Conservation (phyloP, 2,888 invertebrate genomes). For the Cephonodes hylas region DNA sequence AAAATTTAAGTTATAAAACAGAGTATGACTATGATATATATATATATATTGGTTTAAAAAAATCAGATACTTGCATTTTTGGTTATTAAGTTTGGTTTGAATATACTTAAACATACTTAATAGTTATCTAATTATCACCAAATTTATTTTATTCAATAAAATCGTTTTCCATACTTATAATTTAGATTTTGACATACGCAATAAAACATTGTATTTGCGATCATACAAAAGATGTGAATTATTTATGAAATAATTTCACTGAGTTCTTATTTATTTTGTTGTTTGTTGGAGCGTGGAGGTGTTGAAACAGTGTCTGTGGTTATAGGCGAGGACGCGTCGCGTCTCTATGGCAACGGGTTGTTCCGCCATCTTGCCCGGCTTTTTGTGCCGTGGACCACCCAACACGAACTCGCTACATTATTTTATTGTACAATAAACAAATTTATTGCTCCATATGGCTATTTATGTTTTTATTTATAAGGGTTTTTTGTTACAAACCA, state of each 20-base stretch:
- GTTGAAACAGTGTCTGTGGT: slow-evolving; percentile 10
- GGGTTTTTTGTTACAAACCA: slow-evolving; percentile 64
- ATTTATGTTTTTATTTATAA: slow-evolving; percentile 79
- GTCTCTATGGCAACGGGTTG: slow-evolving; percentile 57
- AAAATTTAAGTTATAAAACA: no score
- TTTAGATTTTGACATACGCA: no score
- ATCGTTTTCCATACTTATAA: no score
- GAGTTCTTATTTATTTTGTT: not conserved
- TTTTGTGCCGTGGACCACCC: slow-evolving; percentile 75
- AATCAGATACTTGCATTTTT: no score
- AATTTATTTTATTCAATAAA: no score
- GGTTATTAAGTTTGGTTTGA: no score
- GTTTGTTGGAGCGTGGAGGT: slow-evolving; percentile 7
- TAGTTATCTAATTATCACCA: no score
- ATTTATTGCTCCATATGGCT: slow-evolving; percentile 79
- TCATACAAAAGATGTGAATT: no score
- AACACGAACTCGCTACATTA: slow-evolving; percentile 73
- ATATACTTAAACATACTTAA: no score
- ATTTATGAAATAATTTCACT: not conserved
- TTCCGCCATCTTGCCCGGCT: slow-evolving; percentile 59
- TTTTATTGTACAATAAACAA: slow-evolving; percentile 81
- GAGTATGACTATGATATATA: no score
- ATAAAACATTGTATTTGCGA: no score
- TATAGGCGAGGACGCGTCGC: slow-evolving; percentile 29
- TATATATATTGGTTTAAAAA: no score